Evolutionary conservation across 1,140 invertebrate genomes (phyloP).

Genomic region (Drosophila jambulina): DNA sequence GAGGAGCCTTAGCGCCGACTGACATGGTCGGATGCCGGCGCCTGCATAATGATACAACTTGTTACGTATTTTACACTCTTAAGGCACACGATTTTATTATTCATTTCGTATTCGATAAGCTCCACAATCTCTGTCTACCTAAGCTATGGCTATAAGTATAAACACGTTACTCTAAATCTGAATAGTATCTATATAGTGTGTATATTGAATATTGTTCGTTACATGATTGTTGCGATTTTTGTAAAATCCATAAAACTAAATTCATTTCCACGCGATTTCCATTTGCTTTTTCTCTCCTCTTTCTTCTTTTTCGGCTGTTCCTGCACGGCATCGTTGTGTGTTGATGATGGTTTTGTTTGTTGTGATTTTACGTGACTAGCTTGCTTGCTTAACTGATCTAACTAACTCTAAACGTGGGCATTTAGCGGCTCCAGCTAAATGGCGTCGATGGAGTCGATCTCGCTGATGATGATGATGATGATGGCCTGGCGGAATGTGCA

Average conservation of each 20-base stretch:
- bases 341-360: conserved; percentile 50
- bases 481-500: conserved; percentile 74
- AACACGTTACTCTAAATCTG: conserved; percentile 43
- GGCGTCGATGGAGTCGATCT: conserved; percentile 25
- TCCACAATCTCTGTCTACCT: conserved; percentile 77
- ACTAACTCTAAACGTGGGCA: conserved; percentile 73
- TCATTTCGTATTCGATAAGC: conserved; percentile 70
- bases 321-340: conserved; percentile 44
- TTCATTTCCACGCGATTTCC: conserved; percentile 63
- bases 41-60: conserved; percentile 37
- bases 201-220: conserved; percentile 75
- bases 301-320: neutral
- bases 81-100: conserved; percentile 75
- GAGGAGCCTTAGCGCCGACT: conserved; percentile 66
- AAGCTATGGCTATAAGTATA: conserved; percentile 74
- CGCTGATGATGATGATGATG: conserved; percentile 25
- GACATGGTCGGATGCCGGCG: conserved; percentile 36
- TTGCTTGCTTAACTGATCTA: conserved; percentile 68
- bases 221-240: conserved; percentile 78
- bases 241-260: conserved; percentile 82
- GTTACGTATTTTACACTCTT: conserved; percentile 45
- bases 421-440: conserved; percentile 72
- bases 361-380: conserved; percentile 82
- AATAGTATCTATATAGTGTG: conserved; percentile 52
- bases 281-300: conserved; percentile 31